Conservation (phyloP, 1,140 invertebrate species). For the Bombus waltoni region DNA sequence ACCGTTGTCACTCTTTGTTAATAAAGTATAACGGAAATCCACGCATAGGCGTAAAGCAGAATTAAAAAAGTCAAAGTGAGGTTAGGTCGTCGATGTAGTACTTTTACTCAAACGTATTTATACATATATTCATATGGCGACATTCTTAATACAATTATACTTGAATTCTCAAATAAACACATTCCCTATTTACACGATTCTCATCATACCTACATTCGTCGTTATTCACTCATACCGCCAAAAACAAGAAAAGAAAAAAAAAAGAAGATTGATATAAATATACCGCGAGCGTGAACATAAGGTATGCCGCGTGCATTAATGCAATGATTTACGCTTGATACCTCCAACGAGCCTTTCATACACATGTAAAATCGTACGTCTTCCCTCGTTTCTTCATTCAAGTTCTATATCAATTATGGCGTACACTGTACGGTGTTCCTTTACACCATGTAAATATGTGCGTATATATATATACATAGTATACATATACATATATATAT, state of each 20-base stretch:
- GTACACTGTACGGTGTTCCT: constrained; percentile 45
- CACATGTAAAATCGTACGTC: constrained; percentile 2
- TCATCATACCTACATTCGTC: neutral
- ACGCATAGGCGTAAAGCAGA: neutral
- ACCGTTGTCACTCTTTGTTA: neutral
- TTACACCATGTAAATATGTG: constrained; percentile 39
- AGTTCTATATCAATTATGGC: constrained; percentile 25
- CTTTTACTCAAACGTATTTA: too few relatives aligned
- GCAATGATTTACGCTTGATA: constrained; percentile 65
- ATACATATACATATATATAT: too few relatives aligned
- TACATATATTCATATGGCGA: too few relatives aligned
- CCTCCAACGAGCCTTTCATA: constrained; percentile 46
- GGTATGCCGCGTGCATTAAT: constrained; percentile 64
- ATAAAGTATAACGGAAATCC: neutral
- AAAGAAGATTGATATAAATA: neutral
- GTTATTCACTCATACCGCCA: neutral
- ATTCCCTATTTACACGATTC: neutral
- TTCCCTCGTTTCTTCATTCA: constrained; percentile 24
- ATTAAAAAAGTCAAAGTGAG: neutral
- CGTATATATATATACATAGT: rapidly evolving
- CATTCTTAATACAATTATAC: too few relatives aligned
- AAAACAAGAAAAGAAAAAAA: neutral
- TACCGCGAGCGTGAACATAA: neutral
- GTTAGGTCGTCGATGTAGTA: neutral
- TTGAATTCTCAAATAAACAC: neutral